Conservation (phyloP, 30 jellyfish, hydroid and myxozoan genomes). For the Rhopilema esculentum region DNA sequence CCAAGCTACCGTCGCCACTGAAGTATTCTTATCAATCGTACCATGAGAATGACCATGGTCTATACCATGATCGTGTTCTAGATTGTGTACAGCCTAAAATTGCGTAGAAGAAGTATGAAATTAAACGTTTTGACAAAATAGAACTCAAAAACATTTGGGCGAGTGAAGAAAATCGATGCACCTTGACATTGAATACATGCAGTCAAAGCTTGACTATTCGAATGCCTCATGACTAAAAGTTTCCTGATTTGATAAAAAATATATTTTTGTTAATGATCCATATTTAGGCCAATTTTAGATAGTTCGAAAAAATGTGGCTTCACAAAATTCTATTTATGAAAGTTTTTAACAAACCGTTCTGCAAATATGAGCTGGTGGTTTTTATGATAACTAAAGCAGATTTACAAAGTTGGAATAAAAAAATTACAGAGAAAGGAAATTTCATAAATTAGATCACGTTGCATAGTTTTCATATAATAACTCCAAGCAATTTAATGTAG, state of each 20-base stretch:
- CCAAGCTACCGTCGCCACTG: slow-evolving; percentile 91
- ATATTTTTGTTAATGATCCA: background rate
- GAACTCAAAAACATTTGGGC: background rate
- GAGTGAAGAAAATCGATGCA: background rate
- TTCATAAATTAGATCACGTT: too few relatives aligned
- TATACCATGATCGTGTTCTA: slow-evolving; percentile 42
- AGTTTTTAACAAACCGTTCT: too few relatives aligned
- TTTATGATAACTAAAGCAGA: too few relatives aligned
- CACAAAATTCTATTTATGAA: background rate
- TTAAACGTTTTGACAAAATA: background rate
- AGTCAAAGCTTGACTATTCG: background rate
- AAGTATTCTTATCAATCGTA: slow-evolving; percentile 64
- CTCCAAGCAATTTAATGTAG: too few relatives aligned
- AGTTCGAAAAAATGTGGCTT: background rate
- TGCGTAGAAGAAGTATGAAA: background rate
- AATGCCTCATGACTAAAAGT: background rate
- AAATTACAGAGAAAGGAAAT: too few relatives aligned
- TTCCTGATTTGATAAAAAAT: background rate
- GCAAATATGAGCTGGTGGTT: too few relatives aligned
- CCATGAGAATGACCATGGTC: slow-evolving; percentile 88
- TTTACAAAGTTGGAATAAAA: too few relatives aligned
- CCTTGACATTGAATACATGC: background rate
- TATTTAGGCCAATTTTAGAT: background rate
- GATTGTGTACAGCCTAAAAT: background rate
- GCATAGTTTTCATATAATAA: too few relatives aligned